Base-by-base conservation (phyloP, 2,888 invertebrate species). In the Julus scanicus region DNA sequence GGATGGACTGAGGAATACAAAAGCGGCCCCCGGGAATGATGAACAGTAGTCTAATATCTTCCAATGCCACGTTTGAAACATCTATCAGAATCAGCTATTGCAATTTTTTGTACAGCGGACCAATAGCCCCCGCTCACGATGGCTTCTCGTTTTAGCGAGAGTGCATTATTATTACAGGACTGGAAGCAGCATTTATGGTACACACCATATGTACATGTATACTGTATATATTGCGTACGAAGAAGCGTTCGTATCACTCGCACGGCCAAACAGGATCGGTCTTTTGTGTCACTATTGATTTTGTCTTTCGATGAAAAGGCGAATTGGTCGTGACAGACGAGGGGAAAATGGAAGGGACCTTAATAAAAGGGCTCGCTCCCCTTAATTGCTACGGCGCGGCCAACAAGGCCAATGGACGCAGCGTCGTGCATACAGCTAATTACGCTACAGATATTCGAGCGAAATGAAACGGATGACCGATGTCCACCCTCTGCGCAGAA, bases 271-370 rank as follows among this genome's bases (percentile, higher is more conserved):
- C 71, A 29, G 20, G 5, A 71, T 71, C 29, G 71, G 29, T 1
- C 71, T 20, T 71, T 71, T 20, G 71, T 71, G 29, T 29, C 8
- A 29, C 3, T 71, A 71, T 71, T 29, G 71, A 71, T 71, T 71
- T 71, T 71, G n/a, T 71, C 71, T 6, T 71, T 71, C n/a, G 71
- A 20, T 71, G 71, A n/a, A 71, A 71, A 71, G 71, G 29, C 2
- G 71, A 71, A 71, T 29, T 29, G 11, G 20, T 71, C 29, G 71
- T 71, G 71, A 71, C 71, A n/a, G 8, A 9, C 71, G 20, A 71
- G 29, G 29, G 13, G 53, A 11, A 53, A 53, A 15, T 53, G 15
- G 15, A 48, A 53, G 53, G 53, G 53, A 53, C 44, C 44, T 44
- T 44, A 44, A 53, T 15, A 48, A 53, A 53, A 53, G 9, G 53